Evolutionary conservation across 64 coral and sea anemone genomes (phyloP), one percentile per base, ranked within the genome.

Genomic region (Catalaphyllia jardinei): DNA sequence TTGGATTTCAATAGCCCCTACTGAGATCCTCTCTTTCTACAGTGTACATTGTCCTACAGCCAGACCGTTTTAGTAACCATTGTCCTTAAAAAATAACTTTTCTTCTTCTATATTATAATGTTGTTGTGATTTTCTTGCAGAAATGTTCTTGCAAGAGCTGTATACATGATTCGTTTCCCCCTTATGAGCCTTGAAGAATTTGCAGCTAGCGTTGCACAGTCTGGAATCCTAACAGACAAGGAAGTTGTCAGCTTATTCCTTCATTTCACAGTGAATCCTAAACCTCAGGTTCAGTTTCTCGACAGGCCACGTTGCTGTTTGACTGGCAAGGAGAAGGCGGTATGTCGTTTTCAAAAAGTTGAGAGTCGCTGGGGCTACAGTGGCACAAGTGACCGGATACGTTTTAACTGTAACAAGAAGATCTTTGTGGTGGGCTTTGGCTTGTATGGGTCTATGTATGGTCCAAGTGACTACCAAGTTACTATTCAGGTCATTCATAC

Each of bases 341-440:
- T 98, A 24, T 85, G 81, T 83, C 90, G 96, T 29, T 98, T 98
- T 67, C 81, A 83, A 19, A 98, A 98, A 60, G 96, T 98, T 10
- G 96, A 98, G 71, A 95, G 93, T 88, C 96, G 96, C 25, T 98
- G 96, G 96, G 96, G 96, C 25, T 98, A 98, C 77, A 98, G 96
- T 95, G 96, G 96, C 18, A 98, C 96, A 67, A 98, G 96, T 80
- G 96, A 98, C 78, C 75, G 96, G 35, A 98, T 98, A 72, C 90
- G 96, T 16, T 98, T 98, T 82, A 95, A 57, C 9, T 95, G 90
- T 35, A 98, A 89, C 57, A 77, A 76, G 20, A 86, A 90, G 62
- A 98, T 98, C 54, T 98, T 98, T 95, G 96, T 98, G 14, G 96
- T 98, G 25, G 96, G 96, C 3, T 88, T 98, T 46, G 93, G 96